A percentile compares a stretch with the other conserved stretches of the same genome.
These are phyloP conservation scores for Channa argus DNA, from an alignment of 2,113 vertebrate species.

Conservation along the genomic window DNA sequence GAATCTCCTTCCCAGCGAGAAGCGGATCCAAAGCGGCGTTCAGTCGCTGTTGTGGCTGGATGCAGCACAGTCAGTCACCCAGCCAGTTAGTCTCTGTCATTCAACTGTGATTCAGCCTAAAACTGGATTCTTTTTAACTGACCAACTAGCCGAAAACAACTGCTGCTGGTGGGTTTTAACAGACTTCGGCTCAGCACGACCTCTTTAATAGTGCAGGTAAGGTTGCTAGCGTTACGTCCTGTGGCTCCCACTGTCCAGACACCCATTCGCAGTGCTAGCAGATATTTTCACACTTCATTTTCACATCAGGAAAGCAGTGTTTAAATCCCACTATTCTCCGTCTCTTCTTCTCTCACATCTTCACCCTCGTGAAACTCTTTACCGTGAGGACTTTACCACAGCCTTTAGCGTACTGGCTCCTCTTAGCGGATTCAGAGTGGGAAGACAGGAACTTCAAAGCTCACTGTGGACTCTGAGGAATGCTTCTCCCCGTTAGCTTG, in stretches of 20 bases:
- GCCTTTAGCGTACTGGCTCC: neutral
- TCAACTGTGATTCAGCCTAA: slow-evolving; percentile 9
- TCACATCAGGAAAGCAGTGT: slow-evolving; percentile 46
- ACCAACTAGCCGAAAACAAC: slow-evolving; percentile 21
- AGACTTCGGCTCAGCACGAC: slow-evolving; percentile 4
- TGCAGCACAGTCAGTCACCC: neutral
- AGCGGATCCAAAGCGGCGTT: slow-evolving; percentile 30
- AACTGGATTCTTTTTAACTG: slow-evolving; percentile 36
- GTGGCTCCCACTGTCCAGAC: slow-evolving; percentile 42
- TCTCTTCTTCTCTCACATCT: neutral
- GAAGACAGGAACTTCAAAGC: slow-evolving; percentile 67
- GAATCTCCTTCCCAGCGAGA: slow-evolving; percentile 42
- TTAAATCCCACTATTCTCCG: slow-evolving; percentile 6
- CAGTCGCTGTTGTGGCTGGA: slow-evolving; percentile 70
- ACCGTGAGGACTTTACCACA: neutral
- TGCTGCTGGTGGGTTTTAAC: neutral
- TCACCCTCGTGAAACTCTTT: neutral
- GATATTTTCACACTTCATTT: slow-evolving; percentile 57
- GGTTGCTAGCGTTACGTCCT: slow-evolving; percentile 45
- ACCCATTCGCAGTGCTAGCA: slow-evolving; percentile 64
- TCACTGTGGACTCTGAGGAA: slow-evolving; percentile 59
- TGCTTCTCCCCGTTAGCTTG: slow-evolving; percentile 67
- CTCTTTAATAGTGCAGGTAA: slow-evolving; percentile 64
- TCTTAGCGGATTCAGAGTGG: slow-evolving; percentile 2
- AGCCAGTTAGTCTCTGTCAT: neutral